Evolutionary conservation across 2,888 invertebrate species (phyloP).

Genomic region (Orthosia incerta): DNA sequence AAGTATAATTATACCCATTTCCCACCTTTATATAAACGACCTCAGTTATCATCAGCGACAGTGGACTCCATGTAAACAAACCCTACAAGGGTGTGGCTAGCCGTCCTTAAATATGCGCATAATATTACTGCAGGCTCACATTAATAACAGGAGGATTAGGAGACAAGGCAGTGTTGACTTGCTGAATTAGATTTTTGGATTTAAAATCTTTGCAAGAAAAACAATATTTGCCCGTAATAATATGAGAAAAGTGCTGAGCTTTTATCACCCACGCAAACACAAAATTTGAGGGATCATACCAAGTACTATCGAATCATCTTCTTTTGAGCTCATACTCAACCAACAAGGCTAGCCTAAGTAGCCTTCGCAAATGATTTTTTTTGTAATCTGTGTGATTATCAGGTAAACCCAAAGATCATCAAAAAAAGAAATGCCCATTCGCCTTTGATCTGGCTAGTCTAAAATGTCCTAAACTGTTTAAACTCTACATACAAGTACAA

Average conservation of each 20-base stretch:
- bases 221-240: background rate
- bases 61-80: slow-evolving; percentile 39
- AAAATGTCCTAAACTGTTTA: background rate
- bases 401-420: background rate
- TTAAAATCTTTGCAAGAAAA: background rate
- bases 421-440: background rate
- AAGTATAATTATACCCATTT: slow-evolving; percentile 40
- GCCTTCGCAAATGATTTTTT: no score
- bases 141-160: slow-evolving; percentile 35
- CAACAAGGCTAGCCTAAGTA: background rate
- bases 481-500: background rate
- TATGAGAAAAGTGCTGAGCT: background rate
- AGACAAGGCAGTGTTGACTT: slow-evolving; percentile 16
- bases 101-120: slow-evolving; percentile 59
- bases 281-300: background rate
- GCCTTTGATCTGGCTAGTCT: background rate
- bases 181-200: background rate
- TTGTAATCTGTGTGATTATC: background rate
- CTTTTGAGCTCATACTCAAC: background rate
- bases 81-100: slow-evolving; percentile 41
- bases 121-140: slow-evolving; percentile 35
- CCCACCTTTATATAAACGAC: slow-evolving; percentile 36
- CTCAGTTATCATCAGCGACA: slow-evolving; percentile 40
- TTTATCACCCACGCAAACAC: background rate
- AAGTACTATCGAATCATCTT: no score